Conservation (phyloP, 1,140 invertebrate genomes). For the Diploscapter pachys region DNA sequence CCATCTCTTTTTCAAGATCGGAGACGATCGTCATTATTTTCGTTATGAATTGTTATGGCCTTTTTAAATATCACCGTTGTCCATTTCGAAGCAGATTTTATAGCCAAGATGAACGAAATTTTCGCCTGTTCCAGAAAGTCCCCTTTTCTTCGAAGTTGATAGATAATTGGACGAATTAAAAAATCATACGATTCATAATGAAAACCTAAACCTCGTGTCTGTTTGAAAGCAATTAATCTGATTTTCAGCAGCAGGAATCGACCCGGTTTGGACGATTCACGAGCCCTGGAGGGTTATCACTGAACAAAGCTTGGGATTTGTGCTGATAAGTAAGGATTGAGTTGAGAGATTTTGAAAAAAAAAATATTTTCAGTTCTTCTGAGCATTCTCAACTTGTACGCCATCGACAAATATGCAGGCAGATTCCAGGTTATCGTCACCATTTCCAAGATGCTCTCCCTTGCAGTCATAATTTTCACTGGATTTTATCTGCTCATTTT, state of each 20-base stretch:
- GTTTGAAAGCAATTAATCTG: not conserved
- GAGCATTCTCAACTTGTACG: not conserved
- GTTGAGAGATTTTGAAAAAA: not conserved
- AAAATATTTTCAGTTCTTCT: not conserved
- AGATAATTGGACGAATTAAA: no score
- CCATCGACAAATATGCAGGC: not conserved
- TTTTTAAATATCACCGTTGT: not conserved
- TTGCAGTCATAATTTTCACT: constrained; percentile 9
- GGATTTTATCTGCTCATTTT: constrained; percentile 1
- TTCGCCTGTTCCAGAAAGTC: not conserved
- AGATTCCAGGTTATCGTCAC: constrained; percentile 18
- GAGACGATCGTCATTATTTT: no score
- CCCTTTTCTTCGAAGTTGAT: no score
- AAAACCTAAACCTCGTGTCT: not conserved
- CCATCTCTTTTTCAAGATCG: not conserved
- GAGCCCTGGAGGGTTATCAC: constrained; percentile 12
- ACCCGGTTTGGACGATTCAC: constrained; percentile 22
- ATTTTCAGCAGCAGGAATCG: constrained; percentile 60
- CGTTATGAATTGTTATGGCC: not conserved
- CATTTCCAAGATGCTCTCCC: constrained; percentile 2
- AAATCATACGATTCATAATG: no score
- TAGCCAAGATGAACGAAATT: not conserved
- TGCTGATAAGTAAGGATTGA: constrained; percentile 6
- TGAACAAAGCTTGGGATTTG: constrained; percentile 20
- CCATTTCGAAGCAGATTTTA: not conserved